These are phyloP conservation scores for Drosophila tani DNA, from an alignment of 1,140 invertebrate species.

Conservation along the genomic window DNA sequence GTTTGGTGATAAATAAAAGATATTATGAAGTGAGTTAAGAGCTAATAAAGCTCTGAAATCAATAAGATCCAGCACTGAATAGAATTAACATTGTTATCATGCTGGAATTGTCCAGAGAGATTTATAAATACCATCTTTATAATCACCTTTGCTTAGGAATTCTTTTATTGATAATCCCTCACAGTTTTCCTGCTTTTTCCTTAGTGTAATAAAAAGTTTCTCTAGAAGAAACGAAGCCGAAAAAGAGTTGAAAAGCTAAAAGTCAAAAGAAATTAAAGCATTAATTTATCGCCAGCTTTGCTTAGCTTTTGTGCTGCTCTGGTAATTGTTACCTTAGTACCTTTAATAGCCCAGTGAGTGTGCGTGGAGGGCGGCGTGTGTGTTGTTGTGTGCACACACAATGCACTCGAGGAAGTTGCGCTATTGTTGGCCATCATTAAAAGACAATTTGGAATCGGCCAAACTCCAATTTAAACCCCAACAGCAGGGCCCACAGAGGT, in stretches of 20 bases:
- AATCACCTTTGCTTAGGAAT: neutral
- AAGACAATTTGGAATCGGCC: constrained; percentile 56
- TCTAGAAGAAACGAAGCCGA: constrained; percentile 21
- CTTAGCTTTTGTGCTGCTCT: constrained; percentile 43
- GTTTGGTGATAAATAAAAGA: neutral
- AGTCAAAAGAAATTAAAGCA: constrained; percentile 58
- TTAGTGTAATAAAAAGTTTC: constrained; percentile 34
- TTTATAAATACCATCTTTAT: neutral
- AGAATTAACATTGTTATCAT: too few species aligned
- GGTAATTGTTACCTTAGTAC: constrained; percentile 54
- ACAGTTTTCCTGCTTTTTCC: constrained; percentile 1
- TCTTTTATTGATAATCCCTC: neutral
- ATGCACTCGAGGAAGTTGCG: constrained; percentile 62
- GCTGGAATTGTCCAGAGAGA: neutral
- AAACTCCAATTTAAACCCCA: constrained; percentile 34
- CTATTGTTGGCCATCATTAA: constrained; percentile 61
- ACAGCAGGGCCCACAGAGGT: constrained; percentile 5
- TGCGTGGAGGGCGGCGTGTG: constrained; percentile 12
- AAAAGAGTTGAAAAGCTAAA: constrained; percentile 54
- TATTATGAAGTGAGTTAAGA: neutral
- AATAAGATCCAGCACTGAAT: too few species aligned
- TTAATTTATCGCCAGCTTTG: constrained; percentile 60
- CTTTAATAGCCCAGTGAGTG: constrained; percentile 29
- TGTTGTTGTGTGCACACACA: constrained; percentile 20
- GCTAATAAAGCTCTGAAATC: neutral